Conservation (phyloP, 1,140 invertebrate species). For the Ylistrum balloti region DNA sequence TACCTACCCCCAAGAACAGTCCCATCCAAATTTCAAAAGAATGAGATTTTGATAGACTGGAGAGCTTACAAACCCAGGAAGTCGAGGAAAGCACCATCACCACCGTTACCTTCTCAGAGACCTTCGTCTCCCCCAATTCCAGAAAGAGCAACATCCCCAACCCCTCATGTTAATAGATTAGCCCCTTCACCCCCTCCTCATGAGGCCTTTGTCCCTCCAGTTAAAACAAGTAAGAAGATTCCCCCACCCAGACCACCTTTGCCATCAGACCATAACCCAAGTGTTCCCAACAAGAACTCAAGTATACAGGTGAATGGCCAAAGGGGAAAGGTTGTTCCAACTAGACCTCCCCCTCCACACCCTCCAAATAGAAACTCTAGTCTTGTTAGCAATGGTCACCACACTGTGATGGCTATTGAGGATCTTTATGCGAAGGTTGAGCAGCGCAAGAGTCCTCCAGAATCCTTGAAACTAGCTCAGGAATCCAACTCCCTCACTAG, state of each 20-base stretch:
- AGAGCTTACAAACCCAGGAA: constrained; percentile 49
- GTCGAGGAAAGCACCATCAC: constrained; percentile 49
- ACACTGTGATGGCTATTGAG: not conserved
- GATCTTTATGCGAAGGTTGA: not conserved
- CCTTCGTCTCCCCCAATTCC: not conserved
- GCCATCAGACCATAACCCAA: constrained; percentile 17
- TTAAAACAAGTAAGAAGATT: not conserved
- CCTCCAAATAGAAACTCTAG: not conserved
- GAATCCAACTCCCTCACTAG: not conserved
- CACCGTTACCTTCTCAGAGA: constrained; percentile 35
- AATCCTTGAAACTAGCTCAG: not conserved
- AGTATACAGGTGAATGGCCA: not conserved
- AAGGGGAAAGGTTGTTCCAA: not conserved
- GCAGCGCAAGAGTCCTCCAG: not conserved
- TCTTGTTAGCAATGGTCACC: not conserved
- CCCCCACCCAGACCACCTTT: constrained; percentile 4
- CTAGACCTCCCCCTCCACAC: not conserved
- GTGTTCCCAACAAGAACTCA: not conserved
- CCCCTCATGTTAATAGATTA: not conserved
- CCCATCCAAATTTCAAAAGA: not conserved
- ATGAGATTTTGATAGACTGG: constrained; percentile 42
- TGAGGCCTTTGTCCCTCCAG: not conserved
- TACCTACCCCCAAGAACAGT: constrained; percentile 23
- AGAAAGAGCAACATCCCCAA: constrained; percentile 39
- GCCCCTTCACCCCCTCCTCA: not conserved